phyloP scores from a whole-genome alignment of 2,888 invertebrate species.

The Neoaliturus tenellus region DNA sequence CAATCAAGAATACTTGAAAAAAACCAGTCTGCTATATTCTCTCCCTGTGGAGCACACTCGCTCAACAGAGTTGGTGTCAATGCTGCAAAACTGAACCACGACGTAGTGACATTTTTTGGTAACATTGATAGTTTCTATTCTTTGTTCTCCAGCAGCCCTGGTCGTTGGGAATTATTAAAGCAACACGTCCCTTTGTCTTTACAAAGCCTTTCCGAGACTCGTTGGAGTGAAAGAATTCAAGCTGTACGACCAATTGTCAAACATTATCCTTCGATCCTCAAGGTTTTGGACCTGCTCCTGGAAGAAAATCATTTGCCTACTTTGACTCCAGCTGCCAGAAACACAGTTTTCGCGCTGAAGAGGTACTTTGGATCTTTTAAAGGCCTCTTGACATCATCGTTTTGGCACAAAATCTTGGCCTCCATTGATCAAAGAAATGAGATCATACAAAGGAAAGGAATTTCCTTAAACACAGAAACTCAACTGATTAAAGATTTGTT shows the following conservation, averaged over 20 bases:
- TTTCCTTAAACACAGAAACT: too few relatives aligned
- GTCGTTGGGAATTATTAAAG: conserved; percentile 35
- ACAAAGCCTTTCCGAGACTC: conserved; percentile 48
- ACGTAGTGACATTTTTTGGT: conserved; percentile 19
- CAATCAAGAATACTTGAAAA: conserved; percentile 52
- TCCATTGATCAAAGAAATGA: too few relatives aligned
- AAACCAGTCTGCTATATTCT: conserved; percentile 32
- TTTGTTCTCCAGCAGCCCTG: conserved; percentile 44
- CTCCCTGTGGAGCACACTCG: conserved; percentile 46
- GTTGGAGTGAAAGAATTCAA: conserved; percentile 47
- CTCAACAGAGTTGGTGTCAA: conserved; percentile 36
- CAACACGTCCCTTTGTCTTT: conserved; percentile 38
- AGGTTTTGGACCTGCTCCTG: conserved; percentile 51
- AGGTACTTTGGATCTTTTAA: conserved; percentile 50
- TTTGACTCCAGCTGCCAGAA: conserved; percentile 51
- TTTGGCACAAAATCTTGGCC: too few relatives aligned
- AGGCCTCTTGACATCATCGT: conserved; percentile 36
- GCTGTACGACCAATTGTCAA: conserved; percentile 35
- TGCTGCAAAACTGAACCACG: conserved; percentile 25
- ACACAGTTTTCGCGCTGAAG: conserved; percentile 22
- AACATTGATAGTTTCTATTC: conserved; percentile 45
- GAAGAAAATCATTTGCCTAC: conserved; percentile 50
- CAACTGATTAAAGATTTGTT: too few relatives aligned
- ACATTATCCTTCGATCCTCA: conserved; percentile 51
- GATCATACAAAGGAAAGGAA: too few relatives aligned